Evolutionary conservation across 1,140 invertebrate genomes (phyloP).

Genomic region (Dinothrombium tinctorium): DNA sequence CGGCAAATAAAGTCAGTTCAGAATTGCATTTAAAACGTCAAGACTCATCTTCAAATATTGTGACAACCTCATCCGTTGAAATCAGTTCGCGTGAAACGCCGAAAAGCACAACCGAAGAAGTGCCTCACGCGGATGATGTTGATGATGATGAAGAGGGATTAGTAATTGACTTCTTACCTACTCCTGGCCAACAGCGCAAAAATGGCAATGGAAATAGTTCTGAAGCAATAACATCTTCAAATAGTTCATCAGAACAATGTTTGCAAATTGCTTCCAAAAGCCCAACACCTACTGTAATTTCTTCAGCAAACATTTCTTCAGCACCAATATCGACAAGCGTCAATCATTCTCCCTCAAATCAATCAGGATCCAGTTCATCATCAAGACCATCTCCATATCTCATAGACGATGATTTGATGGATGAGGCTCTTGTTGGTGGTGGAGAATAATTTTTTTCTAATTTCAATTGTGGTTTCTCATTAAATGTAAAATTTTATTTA

Average conservation of each 20-base stretch:
- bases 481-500: too few relatives aligned
- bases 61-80: not conserved
- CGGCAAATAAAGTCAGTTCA: not conserved
- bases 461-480: not conserved
- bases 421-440: slow-evolving; percentile 50
- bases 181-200: not conserved
- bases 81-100: not conserved
- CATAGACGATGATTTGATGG: slow-evolving; percentile 67
- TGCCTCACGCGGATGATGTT: not conserved
- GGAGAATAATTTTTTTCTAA: slow-evolving; percentile 25
- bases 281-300: not conserved
- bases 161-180: not conserved
- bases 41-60: not conserved
- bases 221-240: slow-evolving; percentile 3
- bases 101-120: not conserved
- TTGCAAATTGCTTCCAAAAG: not conserved
- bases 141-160: slow-evolving; percentile 7
- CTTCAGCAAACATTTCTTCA: slow-evolving; percentile 24
- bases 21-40: not conserved
- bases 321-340: too few relatives aligned
- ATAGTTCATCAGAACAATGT: not conserved
- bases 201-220: not conserved
- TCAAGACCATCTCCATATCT: slow-evolving; percentile 33
- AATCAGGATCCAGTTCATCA: not conserved
- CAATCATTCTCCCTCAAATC: slow-evolving; percentile 5